Conservation (phyloP, 2,888 invertebrate species). For the Pteria penguin region DNA sequence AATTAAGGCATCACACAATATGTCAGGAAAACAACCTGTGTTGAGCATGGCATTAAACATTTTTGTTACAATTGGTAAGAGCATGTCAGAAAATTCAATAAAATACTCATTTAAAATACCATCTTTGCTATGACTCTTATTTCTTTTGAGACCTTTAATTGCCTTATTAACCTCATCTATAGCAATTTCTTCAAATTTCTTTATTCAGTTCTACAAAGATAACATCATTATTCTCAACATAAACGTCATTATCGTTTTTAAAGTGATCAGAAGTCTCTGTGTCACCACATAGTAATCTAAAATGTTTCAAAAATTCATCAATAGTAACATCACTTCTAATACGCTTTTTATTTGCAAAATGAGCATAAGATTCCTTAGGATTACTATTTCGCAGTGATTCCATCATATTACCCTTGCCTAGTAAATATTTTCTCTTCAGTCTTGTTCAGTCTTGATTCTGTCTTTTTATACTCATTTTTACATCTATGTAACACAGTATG, state of each 20-base stretch:
- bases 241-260: background rate
- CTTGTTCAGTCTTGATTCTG: background rate
- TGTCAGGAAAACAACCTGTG: slow-evolving; percentile 25
- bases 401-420: background rate
- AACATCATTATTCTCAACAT: slow-evolving; percentile 3
- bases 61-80: background rate
- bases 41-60: slow-evolving; percentile 28
- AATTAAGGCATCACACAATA: slow-evolving; percentile 23
- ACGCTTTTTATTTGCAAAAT: background rate
- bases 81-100: slow-evolving; percentile 15
- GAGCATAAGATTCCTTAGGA: slow-evolving; percentile 12
- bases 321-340: background rate
- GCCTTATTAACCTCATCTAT: background rate
- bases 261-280: too few relatives aligned
- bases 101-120: slow-evolving; percentile 17
- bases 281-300: slow-evolving; percentile 8
- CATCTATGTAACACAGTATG: background rate
- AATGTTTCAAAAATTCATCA: background rate
- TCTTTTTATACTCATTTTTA: background rate
- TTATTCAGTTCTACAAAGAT: background rate
- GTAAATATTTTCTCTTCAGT: background rate
- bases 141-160: slow-evolving; percentile 5
- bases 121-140: slow-evolving; percentile 13
- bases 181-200: background rate
- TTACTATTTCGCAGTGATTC: background rate